Base-by-base conservation (phyloP, 2,888 invertebrate species). In the Hirtodrosophila confusa region DNA sequence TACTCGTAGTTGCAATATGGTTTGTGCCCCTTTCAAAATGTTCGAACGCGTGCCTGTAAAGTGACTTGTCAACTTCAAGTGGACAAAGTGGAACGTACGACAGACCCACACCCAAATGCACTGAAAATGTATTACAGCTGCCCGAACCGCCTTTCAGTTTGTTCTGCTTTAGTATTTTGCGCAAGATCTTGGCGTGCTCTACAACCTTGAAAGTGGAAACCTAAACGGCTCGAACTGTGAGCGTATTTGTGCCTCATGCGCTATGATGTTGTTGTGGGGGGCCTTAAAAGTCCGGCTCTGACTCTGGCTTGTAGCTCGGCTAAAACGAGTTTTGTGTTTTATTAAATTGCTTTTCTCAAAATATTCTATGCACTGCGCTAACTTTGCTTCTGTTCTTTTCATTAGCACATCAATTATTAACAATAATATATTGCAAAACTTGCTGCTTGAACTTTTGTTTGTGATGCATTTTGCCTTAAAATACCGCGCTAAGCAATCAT, bases 171-270 rank as follows among this genome's bases (percentile, higher is more conserved):
- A 44, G 35, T 36, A 12, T 65, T 62, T 74, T 78, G 69, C 66
- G 78, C 82, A 63, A 76, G 82, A 80, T 83, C 86, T 83, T 76
- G 61, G 67, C 64, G 45, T 49, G 43, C 50, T 43, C 69, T 49
- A 49, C 86, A 88, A 84, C 84, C 84, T 84, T 84, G 84, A 88
- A 88, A 86, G 84, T 84, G 84, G 62, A 72, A 75, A 80, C 74
- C 58, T 44, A 66, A 69, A 43, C 64, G 58, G 73, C 70, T 71
- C 60, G 63, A 61, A 68, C 72, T 71, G 44, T 35, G 66, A 53
- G 54, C 54, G 57, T 58, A 77, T 80, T 72, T 58, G 72, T 61
- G 51, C 56, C 65, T 54, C 64, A 54, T 78, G 79, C 75, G 61
- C 48, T 53, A 29, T 44, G 17, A 53, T 9, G 24, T n/a, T 31